Conservation (phyloP, 1,140 invertebrate genomes). For the Megalonaias nervosa region DNA sequence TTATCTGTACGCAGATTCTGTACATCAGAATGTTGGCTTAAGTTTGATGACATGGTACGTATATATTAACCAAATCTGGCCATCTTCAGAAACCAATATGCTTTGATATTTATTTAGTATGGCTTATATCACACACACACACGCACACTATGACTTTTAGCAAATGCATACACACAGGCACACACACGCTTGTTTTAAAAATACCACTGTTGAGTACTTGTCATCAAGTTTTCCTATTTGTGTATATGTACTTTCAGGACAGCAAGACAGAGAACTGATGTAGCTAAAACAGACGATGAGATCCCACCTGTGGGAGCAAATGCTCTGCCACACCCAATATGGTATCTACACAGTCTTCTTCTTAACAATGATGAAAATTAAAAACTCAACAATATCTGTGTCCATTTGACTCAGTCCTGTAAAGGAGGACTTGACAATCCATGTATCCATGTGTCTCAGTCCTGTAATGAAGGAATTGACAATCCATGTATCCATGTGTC, state of each 20-base stretch:
- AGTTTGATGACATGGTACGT: too few relatives aligned
- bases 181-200: not conserved
- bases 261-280: not conserved
- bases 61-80: too few relatives aligned
- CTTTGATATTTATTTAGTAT: too few relatives aligned
- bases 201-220: not conserved
- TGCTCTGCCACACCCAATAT: slow-evolving; percentile 59
- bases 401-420: not conserved
- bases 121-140: too few relatives aligned
- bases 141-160: not conserved
- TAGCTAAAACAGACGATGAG: not conserved
- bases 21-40: too few relatives aligned
- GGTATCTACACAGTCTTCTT: slow-evolving; percentile 35
- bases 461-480: not conserved
- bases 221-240: not conserved
- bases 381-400: not conserved
- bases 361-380: not conserved
- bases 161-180: too few relatives aligned
- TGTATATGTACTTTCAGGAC: not conserved
- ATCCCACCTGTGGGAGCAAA: slow-evolving; percentile 46
- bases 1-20: too few relatives aligned
- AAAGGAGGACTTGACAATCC: not conserved
- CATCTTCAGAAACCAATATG: too few relatives aligned
- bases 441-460: not conserved
- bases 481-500: not conserved